phyloP scores from a whole-genome alignment of 2,888 invertebrate species.

The Halocaridina rubra region DNA sequence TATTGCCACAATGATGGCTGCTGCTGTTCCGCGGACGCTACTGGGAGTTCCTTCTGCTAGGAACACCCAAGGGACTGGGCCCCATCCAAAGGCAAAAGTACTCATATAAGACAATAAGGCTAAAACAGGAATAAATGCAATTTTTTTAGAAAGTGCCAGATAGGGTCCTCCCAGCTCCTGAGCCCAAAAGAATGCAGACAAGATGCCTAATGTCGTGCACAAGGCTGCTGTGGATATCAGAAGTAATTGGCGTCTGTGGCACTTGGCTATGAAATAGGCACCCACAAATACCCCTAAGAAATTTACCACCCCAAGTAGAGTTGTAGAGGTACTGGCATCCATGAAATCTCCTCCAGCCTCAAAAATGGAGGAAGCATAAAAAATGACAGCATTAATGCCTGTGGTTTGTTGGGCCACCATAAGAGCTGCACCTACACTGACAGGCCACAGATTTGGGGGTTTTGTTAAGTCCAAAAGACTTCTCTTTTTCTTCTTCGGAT shows the following conservation, averaged over 20 bases:
- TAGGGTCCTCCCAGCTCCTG: neutral
- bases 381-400: slow-evolving; percentile 38
- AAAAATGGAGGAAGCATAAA: slow-evolving; percentile 39
- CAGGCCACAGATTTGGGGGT: slow-evolving; percentile 36
- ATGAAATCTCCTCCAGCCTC: slow-evolving; percentile 15
- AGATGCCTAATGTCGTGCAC: neutral
- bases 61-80: slow-evolving; percentile 57
- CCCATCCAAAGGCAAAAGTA: slow-evolving; percentile 42
- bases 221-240: neutral
- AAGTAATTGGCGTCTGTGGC: neutral
- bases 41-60: slow-evolving; percentile 55
- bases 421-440: slow-evolving; percentile 9
- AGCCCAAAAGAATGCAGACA: slow-evolving; percentile 30
- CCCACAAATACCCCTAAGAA: slow-evolving; percentile 25
- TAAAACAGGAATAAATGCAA: slow-evolving; percentile 10
- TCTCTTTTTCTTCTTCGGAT: neutral
- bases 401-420: slow-evolving; percentile 49
- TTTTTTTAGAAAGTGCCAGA: neutral
- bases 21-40: slow-evolving; percentile 39
- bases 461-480: neutral
- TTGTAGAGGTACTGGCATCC: neutral
- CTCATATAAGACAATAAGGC: slow-evolving; percentile 49
- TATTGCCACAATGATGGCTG: slow-evolving; percentile 22
- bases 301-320: slow-evolving; percentile 32
- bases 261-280: neutral